Evolutionary conservation across 2,797 vertebrate genomes (phyloP).

Genomic region (Microctenopoma steveboyesi): DNA sequence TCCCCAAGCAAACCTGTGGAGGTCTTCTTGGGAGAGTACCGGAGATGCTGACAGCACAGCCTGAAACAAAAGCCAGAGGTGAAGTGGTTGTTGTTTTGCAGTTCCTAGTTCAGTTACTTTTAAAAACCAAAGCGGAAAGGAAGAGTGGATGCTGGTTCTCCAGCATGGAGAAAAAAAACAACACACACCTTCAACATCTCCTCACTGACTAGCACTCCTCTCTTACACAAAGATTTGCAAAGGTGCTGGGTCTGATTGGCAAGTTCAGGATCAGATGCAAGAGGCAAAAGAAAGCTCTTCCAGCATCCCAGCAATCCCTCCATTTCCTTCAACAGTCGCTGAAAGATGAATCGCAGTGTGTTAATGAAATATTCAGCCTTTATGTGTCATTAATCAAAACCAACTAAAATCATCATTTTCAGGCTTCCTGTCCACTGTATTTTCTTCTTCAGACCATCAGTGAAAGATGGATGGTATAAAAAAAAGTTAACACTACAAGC

Average conservation of each 20-base stretch:
- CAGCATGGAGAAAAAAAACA: not conserved
- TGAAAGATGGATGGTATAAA: not conserved
- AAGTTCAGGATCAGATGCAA: slow-evolving; percentile 71
- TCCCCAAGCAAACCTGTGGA: slow-evolving; percentile 79
- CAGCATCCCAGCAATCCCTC: slow-evolving; percentile 88
- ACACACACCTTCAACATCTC: slow-evolving; percentile 85
- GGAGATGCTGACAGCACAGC: slow-evolving; percentile 83
- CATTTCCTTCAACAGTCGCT: slow-evolving; percentile 86
- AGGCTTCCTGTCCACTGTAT: too few relatives aligned
- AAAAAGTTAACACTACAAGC: not conserved
- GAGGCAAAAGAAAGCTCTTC: slow-evolving; percentile 84
- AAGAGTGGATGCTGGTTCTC: not conserved
- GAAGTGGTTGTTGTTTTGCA: not conserved
- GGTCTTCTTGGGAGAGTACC: slow-evolving; percentile 78
- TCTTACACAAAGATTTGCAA: slow-evolving; percentile 64
- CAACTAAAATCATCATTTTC: not conserved
- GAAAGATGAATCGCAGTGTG: slow-evolving; percentile 11
- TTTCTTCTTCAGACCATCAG: too few relatives aligned
- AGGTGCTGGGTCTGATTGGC: slow-evolving; percentile 74
- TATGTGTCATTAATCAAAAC: not conserved
- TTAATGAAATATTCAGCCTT: not conserved
- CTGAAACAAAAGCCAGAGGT: slow-evolving; percentile 69
- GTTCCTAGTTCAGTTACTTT: not conserved
- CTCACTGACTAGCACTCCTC: slow-evolving; percentile 71
- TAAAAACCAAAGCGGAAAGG: not conserved